A percentile compares a stretch with the other conserved stretches of the same genome.
These are phyloP conservation scores for Mastigias papua DNA, from an alignment of 30 jellyfish, hydroid and myxozoan genomes.

Conservation along the genomic window DNA sequence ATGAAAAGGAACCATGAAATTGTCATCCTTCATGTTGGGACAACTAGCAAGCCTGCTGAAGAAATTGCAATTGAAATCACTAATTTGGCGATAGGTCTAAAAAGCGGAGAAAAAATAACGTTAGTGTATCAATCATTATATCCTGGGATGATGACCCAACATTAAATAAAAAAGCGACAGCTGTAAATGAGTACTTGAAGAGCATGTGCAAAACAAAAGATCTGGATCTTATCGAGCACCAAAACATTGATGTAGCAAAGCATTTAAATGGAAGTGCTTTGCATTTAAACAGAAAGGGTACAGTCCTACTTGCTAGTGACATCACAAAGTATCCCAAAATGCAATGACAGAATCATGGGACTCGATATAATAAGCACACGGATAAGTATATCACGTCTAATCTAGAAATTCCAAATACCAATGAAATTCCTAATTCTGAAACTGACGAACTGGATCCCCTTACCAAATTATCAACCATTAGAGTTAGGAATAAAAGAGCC, in stretches of 20 bases:
- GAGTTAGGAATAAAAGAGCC: no score
- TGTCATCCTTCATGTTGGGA: slow-evolving; percentile 37
- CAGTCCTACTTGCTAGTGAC: slow-evolving; percentile 29
- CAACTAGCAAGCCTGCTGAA: slow-evolving; percentile 27
- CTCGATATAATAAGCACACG: slow-evolving; percentile 1
- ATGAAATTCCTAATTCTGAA: no score
- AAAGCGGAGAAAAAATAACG: slow-evolving; percentile 2
- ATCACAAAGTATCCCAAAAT: slow-evolving; percentile 5
- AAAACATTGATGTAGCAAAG: slow-evolving; percentile 22
- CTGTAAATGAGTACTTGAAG: slow-evolving; percentile 5
- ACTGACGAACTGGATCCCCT: no score
- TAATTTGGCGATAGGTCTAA: background rate
- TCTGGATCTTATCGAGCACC: slow-evolving; percentile 18
- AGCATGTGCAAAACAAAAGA: slow-evolving; percentile 25
- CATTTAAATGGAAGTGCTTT: slow-evolving; percentile 52
- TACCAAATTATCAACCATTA: no score
- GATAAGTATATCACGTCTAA: background rate
- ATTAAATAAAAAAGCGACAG: background rate
- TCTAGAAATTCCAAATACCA: background rate
- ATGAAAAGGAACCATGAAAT: slow-evolving; percentile 20
- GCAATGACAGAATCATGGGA: slow-evolving; percentile 14
- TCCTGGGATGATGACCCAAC: slow-evolving; percentile 3
- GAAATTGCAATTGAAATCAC: background rate
- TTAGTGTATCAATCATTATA: slow-evolving; percentile 2
- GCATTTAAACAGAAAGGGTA: slow-evolving; percentile 46